Percentiles rank a stretch among this genome's conserved stretches.
phyloP scores from a whole-genome alignment of 1,140 invertebrate genomes.

The Brachionus angularis region DNA sequence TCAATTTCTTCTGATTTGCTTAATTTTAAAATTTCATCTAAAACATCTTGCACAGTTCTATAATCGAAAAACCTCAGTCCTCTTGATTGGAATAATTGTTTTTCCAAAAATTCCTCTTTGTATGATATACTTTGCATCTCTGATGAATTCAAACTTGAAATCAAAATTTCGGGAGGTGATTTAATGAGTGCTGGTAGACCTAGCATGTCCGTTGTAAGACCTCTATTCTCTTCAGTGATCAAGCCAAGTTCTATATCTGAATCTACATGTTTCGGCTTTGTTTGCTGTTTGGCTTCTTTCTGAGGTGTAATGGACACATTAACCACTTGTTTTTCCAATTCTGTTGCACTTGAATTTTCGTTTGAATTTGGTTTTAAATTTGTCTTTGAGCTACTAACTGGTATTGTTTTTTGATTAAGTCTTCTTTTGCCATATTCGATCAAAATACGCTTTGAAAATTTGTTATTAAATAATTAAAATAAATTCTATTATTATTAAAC shows the following conservation, averaged over 20 bases:
- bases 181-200: background rate
- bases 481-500: background rate
- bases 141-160: constrained; percentile 21
- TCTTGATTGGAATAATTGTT: background rate
- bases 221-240: constrained; percentile 3
- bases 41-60: background rate
- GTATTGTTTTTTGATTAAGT: constrained; percentile 26
- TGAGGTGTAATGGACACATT: background rate
- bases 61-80: background rate
- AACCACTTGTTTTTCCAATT: background rate
- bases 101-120: constrained; percentile 6
- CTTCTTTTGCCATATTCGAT: constrained; percentile 35
- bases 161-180: background rate
- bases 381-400: constrained; percentile 12
- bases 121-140: constrained; percentile 8
- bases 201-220: constrained; percentile 35
- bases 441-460: constrained; percentile 17
- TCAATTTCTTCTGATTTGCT: background rate
- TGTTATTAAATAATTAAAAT: background rate
- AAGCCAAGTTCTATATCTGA: constrained; percentile 4
- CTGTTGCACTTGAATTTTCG: background rate
- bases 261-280: background rate
- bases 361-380: background rate
- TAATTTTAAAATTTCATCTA: constrained; percentile 9
- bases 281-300: background rate